Evolutionary conservation across 2,888 invertebrate species (phyloP).

Genomic region (Drosophila meridionalis): DNA sequence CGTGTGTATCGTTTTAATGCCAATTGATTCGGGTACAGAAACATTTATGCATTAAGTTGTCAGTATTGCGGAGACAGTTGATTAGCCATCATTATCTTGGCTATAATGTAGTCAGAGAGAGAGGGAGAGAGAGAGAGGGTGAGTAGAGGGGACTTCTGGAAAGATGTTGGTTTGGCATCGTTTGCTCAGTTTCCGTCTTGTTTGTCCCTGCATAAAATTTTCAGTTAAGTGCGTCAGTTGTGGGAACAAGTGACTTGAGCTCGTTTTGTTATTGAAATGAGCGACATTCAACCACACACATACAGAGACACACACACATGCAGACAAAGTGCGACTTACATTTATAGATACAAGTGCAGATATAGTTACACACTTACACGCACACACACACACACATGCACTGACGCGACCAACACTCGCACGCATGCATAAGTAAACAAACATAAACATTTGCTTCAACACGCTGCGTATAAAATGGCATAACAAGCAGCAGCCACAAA

Average conservation of each 20-base stretch:
- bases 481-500: slow-evolving; percentile 72
- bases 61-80: slow-evolving; percentile 46
- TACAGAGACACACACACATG: slow-evolving; percentile 7
- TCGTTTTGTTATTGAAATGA: slow-evolving; percentile 80
- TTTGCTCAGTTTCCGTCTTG: slow-evolving; percentile 59
- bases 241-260: slow-evolving; percentile 75
- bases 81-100: slow-evolving; percentile 59
- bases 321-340: slow-evolving; percentile 31
- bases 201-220: slow-evolving; percentile 74
- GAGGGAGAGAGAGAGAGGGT: background rate
- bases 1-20: slow-evolving; percentile 60
- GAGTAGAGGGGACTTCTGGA: background rate
- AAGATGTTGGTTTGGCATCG: slow-evolving; percentile 1
- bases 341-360: slow-evolving; percentile 54
- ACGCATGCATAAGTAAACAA: slow-evolving; percentile 81
- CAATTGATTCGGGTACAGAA: slow-evolving; percentile 69
- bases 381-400: slow-evolving; percentile 19
- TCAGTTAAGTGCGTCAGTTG: slow-evolving; percentile 77
- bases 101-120: slow-evolving; percentile 21
- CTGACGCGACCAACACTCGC: slow-evolving; percentile 59
- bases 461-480: slow-evolving; percentile 76
- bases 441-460: slow-evolving; percentile 80
- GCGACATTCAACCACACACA: slow-evolving; percentile 29
- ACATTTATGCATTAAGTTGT: slow-evolving; percentile 69
- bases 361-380: slow-evolving; percentile 40